Evolutionary conservation across 2,888 invertebrate species (phyloP).

Genomic region (Perithous albicinctus): DNA sequence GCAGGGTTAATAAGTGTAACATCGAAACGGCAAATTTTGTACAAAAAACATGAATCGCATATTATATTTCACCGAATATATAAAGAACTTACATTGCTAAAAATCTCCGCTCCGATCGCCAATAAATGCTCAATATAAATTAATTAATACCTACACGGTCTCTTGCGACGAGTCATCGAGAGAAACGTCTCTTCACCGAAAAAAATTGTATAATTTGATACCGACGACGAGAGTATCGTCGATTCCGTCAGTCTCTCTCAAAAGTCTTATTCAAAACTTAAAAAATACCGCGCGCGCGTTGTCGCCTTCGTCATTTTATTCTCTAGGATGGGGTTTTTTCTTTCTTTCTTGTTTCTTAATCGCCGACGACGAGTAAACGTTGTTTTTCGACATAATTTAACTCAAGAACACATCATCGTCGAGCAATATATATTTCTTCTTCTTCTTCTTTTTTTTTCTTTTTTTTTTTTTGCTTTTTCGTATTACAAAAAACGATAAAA

Average conservation of each 20-base stretch:
- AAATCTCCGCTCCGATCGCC: constrained; percentile 68
- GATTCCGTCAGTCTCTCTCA: constrained; percentile 67
- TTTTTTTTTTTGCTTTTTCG: constrained; percentile 23
- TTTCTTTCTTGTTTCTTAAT: not conserved
- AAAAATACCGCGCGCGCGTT: constrained; percentile 42
- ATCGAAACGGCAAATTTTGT: constrained; percentile 62
- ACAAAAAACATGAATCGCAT: constrained; percentile 82
- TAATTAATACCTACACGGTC: constrained; percentile 75
- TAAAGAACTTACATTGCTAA: constrained; percentile 77
- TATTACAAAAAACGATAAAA: constrained; percentile 46
- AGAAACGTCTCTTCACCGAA: constrained; percentile 49
- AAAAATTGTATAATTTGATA: constrained; percentile 69
- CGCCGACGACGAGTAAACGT: constrained; percentile 25
- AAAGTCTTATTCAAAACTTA: constrained; percentile 42
- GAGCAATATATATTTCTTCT: constrained; percentile 26
- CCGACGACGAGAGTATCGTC: constrained; percentile 59
- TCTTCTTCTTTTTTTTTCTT: constrained; percentile 7
- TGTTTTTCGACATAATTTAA: constrained; percentile 1
- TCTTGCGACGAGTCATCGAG: constrained; percentile 67
- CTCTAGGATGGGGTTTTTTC: constrained; percentile 37
- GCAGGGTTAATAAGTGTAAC: not conserved
- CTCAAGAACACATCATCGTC: constrained; percentile 36
- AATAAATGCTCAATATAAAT: constrained; percentile 78
- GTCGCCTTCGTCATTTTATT: constrained; percentile 20
- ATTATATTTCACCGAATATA: constrained; percentile 79